phyloP scores from a whole-genome alignment of 2,888 invertebrate species.

The Cheilosia impressa region DNA sequence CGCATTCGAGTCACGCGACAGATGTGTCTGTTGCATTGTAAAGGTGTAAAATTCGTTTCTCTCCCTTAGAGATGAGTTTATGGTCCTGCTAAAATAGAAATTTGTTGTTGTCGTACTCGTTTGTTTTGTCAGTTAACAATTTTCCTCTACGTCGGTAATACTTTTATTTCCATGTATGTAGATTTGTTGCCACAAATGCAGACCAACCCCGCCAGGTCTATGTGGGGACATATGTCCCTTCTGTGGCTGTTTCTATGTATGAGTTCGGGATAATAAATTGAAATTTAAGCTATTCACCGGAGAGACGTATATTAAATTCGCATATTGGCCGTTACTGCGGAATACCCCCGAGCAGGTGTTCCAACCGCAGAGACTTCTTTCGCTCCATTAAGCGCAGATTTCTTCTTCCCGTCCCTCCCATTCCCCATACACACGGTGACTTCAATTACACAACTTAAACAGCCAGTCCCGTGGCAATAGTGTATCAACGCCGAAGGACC shows the following conservation, averaged over 20 bases:
- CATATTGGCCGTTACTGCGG: slow-evolving; percentile 33
- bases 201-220: neutral
- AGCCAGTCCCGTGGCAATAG: neutral
- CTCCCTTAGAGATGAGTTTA: neutral
- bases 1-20: slow-evolving; percentile 42
- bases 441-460: slow-evolving; percentile 41
- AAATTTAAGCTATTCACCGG: slow-evolving; percentile 40
- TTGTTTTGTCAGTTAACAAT: slow-evolving; percentile 1
- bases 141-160: neutral
- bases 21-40: slow-evolving; percentile 35
- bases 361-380: slow-evolving; percentile 23
- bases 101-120: neutral
- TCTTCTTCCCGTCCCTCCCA: neutral
- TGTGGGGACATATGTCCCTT: neutral
- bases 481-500: slow-evolving; percentile 40
- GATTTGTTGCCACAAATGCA: neutral
- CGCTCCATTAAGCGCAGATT: slow-evolving; percentile 27
- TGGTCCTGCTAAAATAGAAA: slow-evolving; percentile 1
- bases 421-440: neutral
- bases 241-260: neutral
- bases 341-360: slow-evolving; percentile 43
- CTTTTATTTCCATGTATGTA: slow-evolving; percentile 1
- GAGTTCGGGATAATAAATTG: slow-evolving; percentile 51
- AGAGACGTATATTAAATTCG: slow-evolving; percentile 41
- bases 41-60: slow-evolving; percentile 45